phyloP scores from a whole-genome alignment of 1,140 invertebrate species.

The Rhizoglyphus robini region DNA sequence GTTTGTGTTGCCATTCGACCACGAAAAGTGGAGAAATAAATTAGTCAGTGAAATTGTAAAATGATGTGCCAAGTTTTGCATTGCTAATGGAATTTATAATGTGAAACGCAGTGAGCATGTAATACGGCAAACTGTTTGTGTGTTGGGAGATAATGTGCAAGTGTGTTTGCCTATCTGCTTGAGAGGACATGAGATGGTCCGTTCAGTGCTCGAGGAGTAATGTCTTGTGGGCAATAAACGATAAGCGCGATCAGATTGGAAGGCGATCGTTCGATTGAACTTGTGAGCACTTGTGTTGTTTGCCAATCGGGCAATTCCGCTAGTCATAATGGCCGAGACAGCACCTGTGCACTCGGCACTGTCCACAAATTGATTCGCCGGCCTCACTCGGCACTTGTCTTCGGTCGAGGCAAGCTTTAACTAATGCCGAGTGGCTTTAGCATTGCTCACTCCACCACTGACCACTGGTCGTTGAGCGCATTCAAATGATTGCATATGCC shows the following conservation, averaged over 20 bases:
- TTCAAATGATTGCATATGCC: too few relatives aligned
- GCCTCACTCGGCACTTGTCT: neutral
- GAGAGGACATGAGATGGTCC: neutral
- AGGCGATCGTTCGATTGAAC: neutral
- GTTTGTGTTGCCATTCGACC: too few relatives aligned
- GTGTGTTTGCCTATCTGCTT: slow-evolving; percentile 10
- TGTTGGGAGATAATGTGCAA: neutral
- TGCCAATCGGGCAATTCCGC: neutral
- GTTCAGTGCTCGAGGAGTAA: neutral
- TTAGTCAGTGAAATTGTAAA: too few relatives aligned
- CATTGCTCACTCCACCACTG: neutral
- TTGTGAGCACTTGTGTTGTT: slow-evolving; percentile 15
- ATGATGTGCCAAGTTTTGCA: too few relatives aligned
- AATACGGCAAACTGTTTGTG: neutral
- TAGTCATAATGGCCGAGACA: neutral
- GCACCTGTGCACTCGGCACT: slow-evolving; percentile 10
- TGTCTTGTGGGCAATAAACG: slow-evolving; percentile 1
- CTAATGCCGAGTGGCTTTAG: slow-evolving; percentile 1
- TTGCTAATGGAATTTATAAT: slow-evolving; percentile 1
- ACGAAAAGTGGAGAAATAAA: too few relatives aligned
- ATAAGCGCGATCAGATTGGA: slow-evolving; percentile 3
- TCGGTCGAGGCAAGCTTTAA: neutral
- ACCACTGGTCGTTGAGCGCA: neutral
- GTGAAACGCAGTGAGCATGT: neutral
- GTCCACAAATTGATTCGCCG: neutral